Evolutionary conservation across 2,888 invertebrate genomes (phyloP).

Genomic region (Neoitamus cyanurus): DNA sequence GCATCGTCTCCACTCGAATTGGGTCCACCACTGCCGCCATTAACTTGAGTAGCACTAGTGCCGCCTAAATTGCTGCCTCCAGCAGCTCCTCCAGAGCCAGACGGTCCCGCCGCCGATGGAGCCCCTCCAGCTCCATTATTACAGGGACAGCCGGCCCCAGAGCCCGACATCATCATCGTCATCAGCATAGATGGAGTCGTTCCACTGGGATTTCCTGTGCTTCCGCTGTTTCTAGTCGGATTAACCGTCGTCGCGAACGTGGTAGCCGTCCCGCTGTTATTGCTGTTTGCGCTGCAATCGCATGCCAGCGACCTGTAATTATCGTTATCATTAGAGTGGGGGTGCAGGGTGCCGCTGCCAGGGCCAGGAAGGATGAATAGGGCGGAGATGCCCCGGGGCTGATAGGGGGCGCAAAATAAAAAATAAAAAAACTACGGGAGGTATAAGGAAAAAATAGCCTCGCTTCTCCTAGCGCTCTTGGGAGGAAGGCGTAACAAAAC

Average conservation of each 20-base stretch:
- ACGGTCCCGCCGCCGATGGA: slow-evolving; percentile 52
- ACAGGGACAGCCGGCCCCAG: slow-evolving; percentile 28
- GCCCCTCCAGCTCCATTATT: slow-evolving; percentile 57
- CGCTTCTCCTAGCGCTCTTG: not conserved
- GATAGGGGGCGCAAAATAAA: not conserved
- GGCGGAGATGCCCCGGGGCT: not conserved
- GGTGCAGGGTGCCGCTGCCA: not conserved
- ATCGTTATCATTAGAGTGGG: slow-evolving; percentile 56
- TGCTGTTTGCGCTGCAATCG: slow-evolving; percentile 63
- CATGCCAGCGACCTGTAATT: slow-evolving; percentile 64
- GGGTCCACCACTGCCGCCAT: slow-evolving; percentile 57
- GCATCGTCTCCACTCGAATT: slow-evolving; percentile 64
- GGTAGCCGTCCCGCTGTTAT: slow-evolving; percentile 59
- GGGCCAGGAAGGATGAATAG: slow-evolving; percentile 9
- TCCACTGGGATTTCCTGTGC: slow-evolving; percentile 57
- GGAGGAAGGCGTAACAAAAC: slow-evolving; percentile 30
- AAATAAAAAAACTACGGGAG: not conserved
- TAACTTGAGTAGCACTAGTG: slow-evolving; percentile 50
- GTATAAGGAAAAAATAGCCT: not conserved
- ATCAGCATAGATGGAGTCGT: slow-evolving; percentile 56
- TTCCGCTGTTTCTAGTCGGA: slow-evolving; percentile 58
- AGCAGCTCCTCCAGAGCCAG: slow-evolving; percentile 58
- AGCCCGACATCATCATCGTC: slow-evolving; percentile 54
- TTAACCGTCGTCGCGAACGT: slow-evolving; percentile 57
- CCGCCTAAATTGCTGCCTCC: slow-evolving; percentile 53